Evolutionary conservation across 2,888 invertebrate species (phyloP).

Genomic region (Cartodere bifasciata): DNA sequence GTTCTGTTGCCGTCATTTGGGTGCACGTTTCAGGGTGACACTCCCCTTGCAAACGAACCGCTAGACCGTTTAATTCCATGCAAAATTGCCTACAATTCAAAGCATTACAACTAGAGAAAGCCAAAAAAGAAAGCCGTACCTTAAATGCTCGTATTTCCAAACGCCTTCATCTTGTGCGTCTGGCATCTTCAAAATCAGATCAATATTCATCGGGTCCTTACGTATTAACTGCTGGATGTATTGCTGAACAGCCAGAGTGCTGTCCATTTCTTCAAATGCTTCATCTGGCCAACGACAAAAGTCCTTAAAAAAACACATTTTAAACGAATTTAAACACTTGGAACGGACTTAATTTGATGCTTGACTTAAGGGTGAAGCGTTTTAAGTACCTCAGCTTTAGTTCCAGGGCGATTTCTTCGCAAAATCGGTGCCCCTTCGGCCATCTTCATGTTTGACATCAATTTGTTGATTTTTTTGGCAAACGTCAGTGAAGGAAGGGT

Average conservation of each 20-base stretch:
- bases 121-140: constrained; percentile 37
- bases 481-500: no score
- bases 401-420: constrained; percentile 83
- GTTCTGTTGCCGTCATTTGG: constrained; percentile 99
- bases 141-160: constrained; percentile 98
- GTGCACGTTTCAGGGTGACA: constrained; percentile 95
- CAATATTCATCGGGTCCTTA: constrained; percentile 84
- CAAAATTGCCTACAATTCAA: constrained; percentile 76
- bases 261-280: constrained; percentile 98
- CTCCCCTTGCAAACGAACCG: constrained; percentile 89
- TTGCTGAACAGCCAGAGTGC: constrained; percentile 95
- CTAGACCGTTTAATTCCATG: constrained; percentile 98
- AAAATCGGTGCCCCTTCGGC: constrained; percentile 71
- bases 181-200: constrained; percentile 89
- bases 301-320: constrained; percentile 47
- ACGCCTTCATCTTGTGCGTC: constrained; percentile 97
- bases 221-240: constrained; percentile 97
- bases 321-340: neutral
- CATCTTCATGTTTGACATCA: constrained; percentile 56
- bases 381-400: constrained; percentile 64
- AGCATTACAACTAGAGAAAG: neutral
- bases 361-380: neutral
- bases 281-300: constrained; percentile 98
- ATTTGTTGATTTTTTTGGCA: no score
- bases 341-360: neutral